Base-by-base conservation (phyloP, 2,888 invertebrate genomes). In the Oegoconia quadripuncta region DNA sequence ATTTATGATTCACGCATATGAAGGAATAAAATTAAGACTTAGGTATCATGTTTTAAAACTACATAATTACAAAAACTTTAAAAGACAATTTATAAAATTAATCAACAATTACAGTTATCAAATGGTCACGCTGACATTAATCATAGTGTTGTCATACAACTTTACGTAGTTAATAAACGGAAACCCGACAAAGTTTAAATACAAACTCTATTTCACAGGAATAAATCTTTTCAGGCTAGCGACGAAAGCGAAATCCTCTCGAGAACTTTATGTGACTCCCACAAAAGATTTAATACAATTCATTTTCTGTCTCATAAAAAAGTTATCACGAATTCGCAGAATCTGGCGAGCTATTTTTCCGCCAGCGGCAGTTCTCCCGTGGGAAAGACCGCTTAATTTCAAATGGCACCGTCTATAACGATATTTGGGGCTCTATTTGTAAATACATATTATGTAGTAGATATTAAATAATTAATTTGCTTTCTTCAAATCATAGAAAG, bases 211-310 rank as follows among this genome's bases (percentile, higher is more conserved):
- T 71, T 70, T 72, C 68, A 73, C 70, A 72, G 60, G 64, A 67
- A 76, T 72, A 74, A 77, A 80, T 74, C 68, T 66, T 60, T 59
- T 63, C 55, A 64, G 64, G 52, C 67, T 52, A 66, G 73, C 70
- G 70, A 70, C 62, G 73, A 75, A 78, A 78, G 72, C 68, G 68
- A 72, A 69, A 77, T 69, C 72, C 70, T 68, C 67, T 57, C 54
- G 66, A 74, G 70, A 71, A 75, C 71, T 79, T 80, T 78, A 73
- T 72, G 74, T 70, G 75, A 74, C 69, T 78, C 66, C 66, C 68
- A 79, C 74, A 76, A 79, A 80, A 79, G 77, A 76, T 78, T 80
- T 80, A 74, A 74, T 75, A 79, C 77, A 81, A 82, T 81, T 79
- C 78, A 81, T 81, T 82, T 78, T 25, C 73, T 68, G 72, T 69